Base-by-base conservation (phyloP, 2,888 invertebrate species). In the Phragmatobia fuliginosa region DNA sequence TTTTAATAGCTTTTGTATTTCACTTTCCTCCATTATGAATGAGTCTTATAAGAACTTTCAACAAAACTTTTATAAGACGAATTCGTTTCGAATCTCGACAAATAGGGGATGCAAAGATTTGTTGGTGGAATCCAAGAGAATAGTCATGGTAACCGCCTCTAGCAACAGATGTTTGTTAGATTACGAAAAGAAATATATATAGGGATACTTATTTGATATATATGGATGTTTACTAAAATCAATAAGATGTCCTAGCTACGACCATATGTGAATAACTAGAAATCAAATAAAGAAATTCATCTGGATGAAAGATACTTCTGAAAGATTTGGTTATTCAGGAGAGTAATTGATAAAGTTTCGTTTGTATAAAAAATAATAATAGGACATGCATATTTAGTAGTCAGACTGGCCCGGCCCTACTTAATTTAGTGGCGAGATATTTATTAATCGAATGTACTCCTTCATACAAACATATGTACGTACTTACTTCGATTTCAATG, bases 1-100 rank as follows among this genome's bases (percentile, higher is more conserved):
- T 70, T 88, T 89, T 73, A 95, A 81, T 45, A 95, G 85, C 77
- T 92, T 94, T 58, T 94, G 88, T 38, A 95, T 72, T 60, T 95
- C 94, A 38, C 93, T 90, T 73, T 94, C 95, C 56, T 95, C 86
- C 95, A 95, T 95, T 76, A 76, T 83, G 33, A 6, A 56, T 66
- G 58, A 45, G 56, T 56, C 28, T 36, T 21, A 36, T 14, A 33
- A 33, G 16, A 11, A 28, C 11, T 41, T 62, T 21, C 31, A 62
- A 21, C 28, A 41, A 62, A 41, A 21, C 36, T 62, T 21, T 62
- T 36, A 16, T 25, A 25, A 36, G 28, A 28, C 10, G 1, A 8
- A 1, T 31, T 45, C 45, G 28, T 21, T 18, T 14, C 4, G 7
- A 63, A 33, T n/a, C n/a, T 49, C 49, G 8, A 32, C 32, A 21